Evolutionary conservation across 2,113 vertebrate species (phyloP).

Genomic region (Porphyrio hochstetteri): DNA sequence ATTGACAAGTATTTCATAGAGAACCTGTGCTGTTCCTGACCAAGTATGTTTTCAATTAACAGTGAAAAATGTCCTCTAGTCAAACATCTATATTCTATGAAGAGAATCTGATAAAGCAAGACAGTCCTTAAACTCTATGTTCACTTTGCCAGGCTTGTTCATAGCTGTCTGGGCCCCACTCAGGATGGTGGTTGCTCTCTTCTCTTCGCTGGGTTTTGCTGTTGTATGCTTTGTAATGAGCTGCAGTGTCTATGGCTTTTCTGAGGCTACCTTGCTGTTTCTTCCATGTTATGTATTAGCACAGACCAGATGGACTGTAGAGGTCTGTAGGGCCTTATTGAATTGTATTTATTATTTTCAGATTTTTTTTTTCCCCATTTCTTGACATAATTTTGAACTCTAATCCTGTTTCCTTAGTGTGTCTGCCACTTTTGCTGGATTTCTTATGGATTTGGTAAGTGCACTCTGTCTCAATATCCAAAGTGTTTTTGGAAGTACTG

Average conservation of each 20-base stretch:
- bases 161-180: background rate
- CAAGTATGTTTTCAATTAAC: background rate
- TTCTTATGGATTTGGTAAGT: background rate
- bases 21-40: background rate
- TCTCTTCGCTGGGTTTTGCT: background rate
- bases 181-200: background rate
- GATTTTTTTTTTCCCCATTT: accelerated
- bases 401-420: background rate
- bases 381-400: background rate
- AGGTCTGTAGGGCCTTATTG: background rate
- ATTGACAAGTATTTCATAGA: background rate
- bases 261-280: background rate
- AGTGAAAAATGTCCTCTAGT: background rate
- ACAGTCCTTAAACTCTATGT: background rate
- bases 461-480: background rate
- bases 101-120: background rate
- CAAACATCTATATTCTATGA: background rate
- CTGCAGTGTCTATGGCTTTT: background rate
- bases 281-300: background rate
- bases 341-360: background rate
- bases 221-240: background rate
- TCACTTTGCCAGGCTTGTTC: background rate
- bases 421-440: background rate
- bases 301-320: background rate
- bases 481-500: background rate